Evolutionary conservation across 2,797 vertebrate species (phyloP).

Genomic region (Somateria mollissima): DNA sequence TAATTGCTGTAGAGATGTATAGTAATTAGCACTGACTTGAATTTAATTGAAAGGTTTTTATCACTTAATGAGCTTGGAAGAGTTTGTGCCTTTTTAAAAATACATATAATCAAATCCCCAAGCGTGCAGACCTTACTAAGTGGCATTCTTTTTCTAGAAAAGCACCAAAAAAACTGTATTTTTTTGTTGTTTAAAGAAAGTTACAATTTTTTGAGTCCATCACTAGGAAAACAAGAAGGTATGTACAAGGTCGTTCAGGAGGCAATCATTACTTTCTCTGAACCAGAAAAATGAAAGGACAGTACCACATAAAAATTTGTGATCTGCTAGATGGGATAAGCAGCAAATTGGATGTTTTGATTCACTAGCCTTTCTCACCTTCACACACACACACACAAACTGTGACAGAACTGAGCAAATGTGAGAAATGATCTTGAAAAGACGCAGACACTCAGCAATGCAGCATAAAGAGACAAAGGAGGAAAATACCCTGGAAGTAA

Average conservation of each 20-base stretch:
- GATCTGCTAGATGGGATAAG: background rate
- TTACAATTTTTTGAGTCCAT: background rate
- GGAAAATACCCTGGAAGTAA: background rate
- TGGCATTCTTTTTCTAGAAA: background rate
- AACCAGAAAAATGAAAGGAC: background rate
- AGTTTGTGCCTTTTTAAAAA: background rate
- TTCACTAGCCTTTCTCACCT: background rate
- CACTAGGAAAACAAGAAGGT: background rate
- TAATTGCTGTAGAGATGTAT: background rate
- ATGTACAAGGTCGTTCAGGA: background rate
- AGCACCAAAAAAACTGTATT: background rate
- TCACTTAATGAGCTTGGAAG: conserved; percentile 32
- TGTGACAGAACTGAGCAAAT: background rate
- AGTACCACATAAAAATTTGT: background rate
- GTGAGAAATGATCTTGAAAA: background rate
- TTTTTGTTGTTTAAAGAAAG: background rate
- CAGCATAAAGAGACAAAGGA: background rate
- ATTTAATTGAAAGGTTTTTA: background rate
- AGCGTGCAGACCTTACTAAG: background rate
- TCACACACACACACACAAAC: background rate
- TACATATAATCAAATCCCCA: background rate
- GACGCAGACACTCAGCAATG: background rate
- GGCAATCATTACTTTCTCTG: background rate
- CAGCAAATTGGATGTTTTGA: background rate
- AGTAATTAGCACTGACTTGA: conserved; percentile 9